Percentiles rank a stretch among this genome's conserved stretches.
These are phyloP conservation scores for Dynastes maya DNA, from an alignment of 2,888 invertebrate species.

Conservation along the genomic window DNA sequence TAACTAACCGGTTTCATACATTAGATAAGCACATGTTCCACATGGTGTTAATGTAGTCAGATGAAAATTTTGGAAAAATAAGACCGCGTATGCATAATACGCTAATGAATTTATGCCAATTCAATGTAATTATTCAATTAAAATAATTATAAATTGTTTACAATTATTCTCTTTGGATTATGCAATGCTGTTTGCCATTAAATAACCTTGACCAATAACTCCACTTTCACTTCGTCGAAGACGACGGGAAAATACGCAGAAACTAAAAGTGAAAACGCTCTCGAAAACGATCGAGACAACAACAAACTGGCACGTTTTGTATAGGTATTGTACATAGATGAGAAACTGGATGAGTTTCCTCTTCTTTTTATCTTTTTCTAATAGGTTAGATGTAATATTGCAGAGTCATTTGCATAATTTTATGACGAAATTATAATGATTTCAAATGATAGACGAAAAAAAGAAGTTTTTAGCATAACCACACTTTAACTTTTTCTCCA, in stretches of 20 bases:
- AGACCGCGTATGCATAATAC: not conserved
- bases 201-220: conserved; percentile 46
- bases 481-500: too few species aligned
- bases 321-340: too few species aligned
- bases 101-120: not conserved
- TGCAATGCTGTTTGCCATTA: conserved; percentile 18
- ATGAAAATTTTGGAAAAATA: conserved; percentile 32
- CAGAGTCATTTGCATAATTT: too few species aligned
- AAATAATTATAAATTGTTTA: conserved; percentile 18
- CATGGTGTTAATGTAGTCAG: too few species aligned
- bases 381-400: too few species aligned
- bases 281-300: conserved; percentile 2
- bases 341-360: too few species aligned
- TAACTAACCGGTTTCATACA: too few species aligned
- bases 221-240: conserved; percentile 42
- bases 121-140: not conserved
- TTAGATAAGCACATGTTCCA: too few species aligned
- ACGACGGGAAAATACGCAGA: conserved; percentile 42
- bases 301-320: not conserved
- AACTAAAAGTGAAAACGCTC: conserved; percentile 42
- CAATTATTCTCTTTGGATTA: conserved; percentile 27
- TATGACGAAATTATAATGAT: too few species aligned
- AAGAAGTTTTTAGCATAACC: too few species aligned
- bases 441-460: too few species aligned
- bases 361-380: too few species aligned